Base-by-base conservation (phyloP, 1,140 invertebrate genomes). In the Pseudomyrmex cubaensis region DNA sequence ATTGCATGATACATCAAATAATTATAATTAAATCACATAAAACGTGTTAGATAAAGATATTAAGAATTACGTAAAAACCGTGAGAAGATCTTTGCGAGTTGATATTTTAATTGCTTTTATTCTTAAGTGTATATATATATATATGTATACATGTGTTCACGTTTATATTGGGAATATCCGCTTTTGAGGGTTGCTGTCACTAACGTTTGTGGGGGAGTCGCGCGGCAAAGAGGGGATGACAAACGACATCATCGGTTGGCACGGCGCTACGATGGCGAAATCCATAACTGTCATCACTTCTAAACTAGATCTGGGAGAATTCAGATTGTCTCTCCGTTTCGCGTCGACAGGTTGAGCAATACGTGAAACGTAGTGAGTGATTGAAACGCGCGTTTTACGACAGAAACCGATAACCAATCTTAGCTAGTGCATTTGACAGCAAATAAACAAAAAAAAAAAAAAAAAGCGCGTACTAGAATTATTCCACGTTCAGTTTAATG, bases 271-370 rank as follows among this genome's bases (percentile, higher is more conserved):
- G 83, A 91, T 91, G 87, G 73, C 86, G 87, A 90, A 90, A 92
- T 92, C 87, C 91, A 92, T 92, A 92, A 91, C 91, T 92, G 91
- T 92, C 91, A 91, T 92, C 91, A 87, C 91, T 87, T 87, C 87
- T 87, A 89, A 91, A 91, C 91, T 91, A 86, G 90, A 92, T 92
- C 91, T 91, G 84, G 82, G 82, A 66, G 87, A 86, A 84, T 89
- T 89, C 87, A 86, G 88, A 89, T 89, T 89, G 88, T 52, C 85
- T 76, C 76, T n/a, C 20, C 64, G 73, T 76, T 63, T 74, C 74
- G 59, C 86, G 87, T 35, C 86, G 87, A 89, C 87, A 89, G 86
- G 87, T 83, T 88, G 57, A 77, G 86, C 85, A 88, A 89, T 88
- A 83, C 86, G 77, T 56, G 86, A 85, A 88, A 85, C 72, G 54